Conservation (phyloP, 2,888 invertebrate genomes). For the Synanthedon myopaeformis region DNA sequence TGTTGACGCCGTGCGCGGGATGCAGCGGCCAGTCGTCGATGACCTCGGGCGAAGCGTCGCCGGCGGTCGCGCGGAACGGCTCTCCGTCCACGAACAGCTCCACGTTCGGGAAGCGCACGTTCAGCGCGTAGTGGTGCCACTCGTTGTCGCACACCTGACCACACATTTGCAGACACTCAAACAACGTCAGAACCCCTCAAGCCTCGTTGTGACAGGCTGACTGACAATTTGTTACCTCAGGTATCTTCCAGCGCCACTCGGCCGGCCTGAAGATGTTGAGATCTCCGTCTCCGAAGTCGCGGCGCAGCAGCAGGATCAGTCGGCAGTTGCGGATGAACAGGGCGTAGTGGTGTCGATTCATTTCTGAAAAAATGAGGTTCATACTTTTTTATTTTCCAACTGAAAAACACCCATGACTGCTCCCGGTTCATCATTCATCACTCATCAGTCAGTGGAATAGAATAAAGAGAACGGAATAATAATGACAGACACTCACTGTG, state of each 20-base stretch:
- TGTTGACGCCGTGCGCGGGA: constrained; percentile 93
- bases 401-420: too few relatives aligned
- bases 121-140: constrained; percentile 98
- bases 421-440: too few relatives aligned
- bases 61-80: constrained; percentile 54
- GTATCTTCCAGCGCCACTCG: constrained; percentile 98
- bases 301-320: constrained; percentile 88
- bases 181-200: too few relatives aligned
- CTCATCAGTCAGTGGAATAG: too few relatives aligned
- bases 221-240: constrained; percentile 75
- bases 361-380: constrained; percentile 71
- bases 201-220: too few relatives aligned
- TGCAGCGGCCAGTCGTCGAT: constrained; percentile 99
- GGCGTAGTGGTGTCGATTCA: constrained; percentile 99
- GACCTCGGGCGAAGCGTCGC: constrained; percentile 91
- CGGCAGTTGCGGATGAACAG: constrained; percentile 97
- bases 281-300: constrained; percentile 93
- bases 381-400: too few relatives aligned
- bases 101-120: constrained; percentile 92
- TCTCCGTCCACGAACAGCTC: constrained; percentile 91
- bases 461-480: neutral
- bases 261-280: constrained; percentile 96
- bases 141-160: constrained; percentile 91
- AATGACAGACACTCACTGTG: constrained; percentile 78
- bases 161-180: too few relatives aligned